Evolutionary conservation across 1,140 invertebrate genomes (phyloP), one percentile per base, ranked within the genome.

Genomic region (Atopsyche davidsoni): DNA sequence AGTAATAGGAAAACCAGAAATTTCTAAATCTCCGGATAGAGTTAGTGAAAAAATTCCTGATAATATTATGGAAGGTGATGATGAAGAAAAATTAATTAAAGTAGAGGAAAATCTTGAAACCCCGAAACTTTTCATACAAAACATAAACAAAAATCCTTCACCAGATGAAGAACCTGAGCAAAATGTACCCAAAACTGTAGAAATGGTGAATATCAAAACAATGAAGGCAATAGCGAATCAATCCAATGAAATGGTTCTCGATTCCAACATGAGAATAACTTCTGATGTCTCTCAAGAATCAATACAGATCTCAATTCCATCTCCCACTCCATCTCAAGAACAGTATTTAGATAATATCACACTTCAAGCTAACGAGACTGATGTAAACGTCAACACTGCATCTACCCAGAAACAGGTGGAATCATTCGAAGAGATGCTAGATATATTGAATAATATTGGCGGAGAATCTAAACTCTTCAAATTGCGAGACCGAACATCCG

Each of bases 381-480:
- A 71, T 14, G 72, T 75, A 51, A 60, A 57, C 31, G 60, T 60
- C 23, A 55, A 50, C 23, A 66, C 65, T 18, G 70, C 69, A 32
- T 59, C 65, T 2, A 60, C 51, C 23, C 46, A 50, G 18, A 74
- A 74, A 58, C 75, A 74, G 46, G 76, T 78, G 23, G 80, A 83
- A 53, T 75, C 76, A 2, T 78, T 82, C 21, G 81, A 85, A 58
- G 80, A 83, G 58, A 80, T 83, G 63, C 62, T 83, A 1, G 78
- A 82, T 57, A 81, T 83, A 70, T 65, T 83, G 10, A 79, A 83
- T 34, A 81, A 82, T 54, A 83, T 82, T 28, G 78, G 68, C 7
- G 72, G 72, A 28, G 74, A 77, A 39, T 58, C 64, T 11, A 73
- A 74, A 59, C 41, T 60, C 3, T 70, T 62, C 44, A 72, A 71